A percentile compares a stretch with the other conserved stretches of the same genome.
phyloP scores from a whole-genome alignment of 2,113 vertebrate genomes.

The Equus przewalskii region DNA sequence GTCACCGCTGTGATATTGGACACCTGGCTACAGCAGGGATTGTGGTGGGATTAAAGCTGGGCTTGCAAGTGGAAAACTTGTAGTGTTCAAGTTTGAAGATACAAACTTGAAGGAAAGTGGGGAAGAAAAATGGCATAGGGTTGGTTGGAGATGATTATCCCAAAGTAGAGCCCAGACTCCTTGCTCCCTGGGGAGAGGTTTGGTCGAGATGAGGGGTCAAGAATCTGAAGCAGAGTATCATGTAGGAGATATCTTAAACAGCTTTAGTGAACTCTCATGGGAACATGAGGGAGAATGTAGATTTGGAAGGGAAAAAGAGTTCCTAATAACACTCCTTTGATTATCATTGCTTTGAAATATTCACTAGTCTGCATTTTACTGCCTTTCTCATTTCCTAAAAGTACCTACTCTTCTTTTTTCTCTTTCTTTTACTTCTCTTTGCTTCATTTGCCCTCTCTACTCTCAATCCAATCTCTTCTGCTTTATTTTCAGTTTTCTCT shows the following conservation, averaged over 20 bases:
- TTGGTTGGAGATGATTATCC: not conserved
- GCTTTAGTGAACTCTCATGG: not conserved
- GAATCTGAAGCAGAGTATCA: not conserved
- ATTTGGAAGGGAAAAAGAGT: not conserved
- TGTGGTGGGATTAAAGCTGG: not conserved
- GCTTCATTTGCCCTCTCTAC: not conserved
- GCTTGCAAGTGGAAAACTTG: not conserved
- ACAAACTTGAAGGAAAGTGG: not conserved
- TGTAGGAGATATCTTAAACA: not conserved
- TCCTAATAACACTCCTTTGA: not conserved
- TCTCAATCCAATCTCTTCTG: not conserved
- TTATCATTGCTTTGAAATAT: not conserved
- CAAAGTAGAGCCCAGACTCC: not conserved
- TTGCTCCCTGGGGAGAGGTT: not conserved
- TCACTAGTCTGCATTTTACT: not conserved
- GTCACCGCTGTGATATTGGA: no score
- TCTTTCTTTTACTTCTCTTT: not conserved
- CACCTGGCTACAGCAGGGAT: not conserved
- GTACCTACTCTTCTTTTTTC: not conserved
- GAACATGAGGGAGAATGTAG: not conserved
- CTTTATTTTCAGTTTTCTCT: not conserved
- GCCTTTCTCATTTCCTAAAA: not conserved
- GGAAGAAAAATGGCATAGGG: not conserved
- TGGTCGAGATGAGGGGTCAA: not conserved
- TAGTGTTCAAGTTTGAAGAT: not conserved